phyloP scores from a whole-genome alignment of 2,113 vertebrate genomes.

The Nerophis lumbriciformis region DNA sequence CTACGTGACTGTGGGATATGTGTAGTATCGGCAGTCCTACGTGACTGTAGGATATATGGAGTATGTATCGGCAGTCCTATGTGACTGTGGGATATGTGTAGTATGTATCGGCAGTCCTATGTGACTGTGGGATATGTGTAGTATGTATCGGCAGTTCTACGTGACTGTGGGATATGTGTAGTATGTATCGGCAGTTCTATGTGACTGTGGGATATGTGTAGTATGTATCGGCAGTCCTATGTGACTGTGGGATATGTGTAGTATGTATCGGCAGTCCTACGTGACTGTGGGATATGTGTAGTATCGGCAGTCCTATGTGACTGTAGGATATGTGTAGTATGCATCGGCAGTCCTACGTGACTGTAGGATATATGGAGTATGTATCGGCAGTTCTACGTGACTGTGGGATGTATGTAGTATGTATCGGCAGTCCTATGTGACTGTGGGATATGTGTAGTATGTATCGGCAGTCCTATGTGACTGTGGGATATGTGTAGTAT shows the following conservation, averaged over 20 bases:
- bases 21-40: neutral
- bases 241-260: neutral
- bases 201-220: neutral
- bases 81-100: neutral
- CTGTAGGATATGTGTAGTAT: neutral
- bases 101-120: neutral
- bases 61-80: neutral
- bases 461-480: neutral
- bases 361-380: neutral
- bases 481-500: neutral
- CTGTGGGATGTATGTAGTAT: neutral
- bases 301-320: neutral
- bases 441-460: neutral
- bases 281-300: neutral
- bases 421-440: neutral
- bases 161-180: neutral
- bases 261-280: neutral
- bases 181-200: neutral
- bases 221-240: neutral
- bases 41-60: neutral
- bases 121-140: neutral
- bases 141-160: neutral
- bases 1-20: neutral
- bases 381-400: neutral
- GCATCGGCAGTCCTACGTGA: neutral